phyloP scores from a whole-genome alignment of 2,888 invertebrate species.

The Cepaea hortensis region DNA sequence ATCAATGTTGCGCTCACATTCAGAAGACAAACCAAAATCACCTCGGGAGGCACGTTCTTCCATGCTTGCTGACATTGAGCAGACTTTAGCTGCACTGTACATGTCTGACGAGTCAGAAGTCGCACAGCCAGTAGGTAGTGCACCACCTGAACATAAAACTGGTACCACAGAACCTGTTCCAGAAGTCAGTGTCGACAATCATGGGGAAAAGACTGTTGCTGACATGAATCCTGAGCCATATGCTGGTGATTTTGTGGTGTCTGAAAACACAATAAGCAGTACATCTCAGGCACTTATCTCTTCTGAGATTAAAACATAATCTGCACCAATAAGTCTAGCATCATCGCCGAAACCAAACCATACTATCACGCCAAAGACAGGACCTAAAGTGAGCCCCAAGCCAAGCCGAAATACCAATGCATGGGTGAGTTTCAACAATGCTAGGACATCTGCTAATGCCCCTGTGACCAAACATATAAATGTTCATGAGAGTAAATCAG shows the following conservation, averaged over 20 bases:
- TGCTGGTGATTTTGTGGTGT: not conserved
- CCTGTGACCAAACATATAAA: not conserved
- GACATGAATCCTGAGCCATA: not conserved
- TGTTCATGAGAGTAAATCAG: not conserved
- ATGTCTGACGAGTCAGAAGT: not conserved
- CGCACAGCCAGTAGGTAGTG: not conserved
- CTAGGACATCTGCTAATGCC: not conserved
- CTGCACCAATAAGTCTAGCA: too few relatives aligned
- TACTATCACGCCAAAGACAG: not conserved
- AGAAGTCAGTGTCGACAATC: too few relatives aligned
- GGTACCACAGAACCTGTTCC: not conserved
- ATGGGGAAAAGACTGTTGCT: not conserved
- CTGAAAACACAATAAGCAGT: not conserved
- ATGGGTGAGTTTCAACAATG: not conserved
- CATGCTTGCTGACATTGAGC: constrained; percentile 53
- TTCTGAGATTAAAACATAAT: not conserved
- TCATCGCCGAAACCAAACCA: not conserved
- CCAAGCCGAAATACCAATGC: constrained; percentile 29
- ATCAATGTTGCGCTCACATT: not conserved
- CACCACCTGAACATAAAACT: not conserved
- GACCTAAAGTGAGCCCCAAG: constrained; percentile 45
- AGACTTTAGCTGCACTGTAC: constrained; percentile 47
- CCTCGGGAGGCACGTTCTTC: constrained; percentile 41
- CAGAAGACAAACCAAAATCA: not conserved
- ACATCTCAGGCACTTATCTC: not conserved